These are phyloP conservation scores for Pachycephala philippinensis DNA, from an alignment of 2,113 vertebrate genomes.

Conservation along the genomic window DNA sequence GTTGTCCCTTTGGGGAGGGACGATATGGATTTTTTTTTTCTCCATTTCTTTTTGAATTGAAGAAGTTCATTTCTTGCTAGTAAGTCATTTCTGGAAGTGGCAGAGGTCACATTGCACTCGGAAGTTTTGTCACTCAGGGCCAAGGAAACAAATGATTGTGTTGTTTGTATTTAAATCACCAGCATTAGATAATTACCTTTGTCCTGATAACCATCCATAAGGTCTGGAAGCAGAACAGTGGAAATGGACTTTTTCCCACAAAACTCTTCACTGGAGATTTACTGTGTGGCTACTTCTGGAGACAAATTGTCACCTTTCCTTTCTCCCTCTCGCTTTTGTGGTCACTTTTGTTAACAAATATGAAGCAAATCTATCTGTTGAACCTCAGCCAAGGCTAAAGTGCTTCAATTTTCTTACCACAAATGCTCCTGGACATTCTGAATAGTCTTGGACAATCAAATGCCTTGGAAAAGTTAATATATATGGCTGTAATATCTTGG, in stretches of 20 bases:
- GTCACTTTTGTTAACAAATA: conserved; percentile 9
- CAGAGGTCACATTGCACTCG: not conserved
- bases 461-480: not conserved
- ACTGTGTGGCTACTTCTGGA: not conserved
- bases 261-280: conserved; percentile 15
- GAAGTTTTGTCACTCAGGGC: not conserved
- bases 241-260: not conserved
- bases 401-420: not conserved
- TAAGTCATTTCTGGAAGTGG: not conserved
- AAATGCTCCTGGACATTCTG: not conserved
- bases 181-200: not conserved
- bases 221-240: not conserved
- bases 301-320: conserved; percentile 6
- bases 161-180: conserved; percentile 36
- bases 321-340: not conserved
- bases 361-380: not conserved
- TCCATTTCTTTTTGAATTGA: not conserved
- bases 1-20: not conserved
- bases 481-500: not conserved
- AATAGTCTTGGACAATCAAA: not conserved
- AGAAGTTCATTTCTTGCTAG: not conserved
- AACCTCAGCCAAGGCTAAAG: not conserved
- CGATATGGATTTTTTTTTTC: not conserved
- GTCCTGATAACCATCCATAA: not conserved
- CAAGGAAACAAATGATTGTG: not conserved